These are phyloP conservation scores for Cantharis flavilabris DNA, from an alignment of 2,888 invertebrate species.

Conservation along the genomic window DNA sequence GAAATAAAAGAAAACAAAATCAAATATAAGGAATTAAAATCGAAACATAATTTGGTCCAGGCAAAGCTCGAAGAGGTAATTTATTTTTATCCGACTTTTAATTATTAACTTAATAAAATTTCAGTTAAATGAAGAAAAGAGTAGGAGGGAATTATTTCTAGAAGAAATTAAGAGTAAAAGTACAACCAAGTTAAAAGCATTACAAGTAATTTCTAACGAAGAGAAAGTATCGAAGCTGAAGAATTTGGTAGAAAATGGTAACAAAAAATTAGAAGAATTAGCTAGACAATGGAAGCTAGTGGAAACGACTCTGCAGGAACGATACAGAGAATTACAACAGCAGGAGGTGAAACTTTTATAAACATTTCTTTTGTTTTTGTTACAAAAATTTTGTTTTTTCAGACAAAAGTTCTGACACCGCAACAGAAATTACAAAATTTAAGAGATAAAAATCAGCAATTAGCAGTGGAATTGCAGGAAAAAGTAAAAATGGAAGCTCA, in stretches of 20 bases:
- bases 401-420: conserved; percentile 43
- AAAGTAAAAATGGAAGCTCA: conserved; percentile 55
- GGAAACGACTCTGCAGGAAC: conserved; percentile 66
- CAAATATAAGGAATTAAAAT: conserved; percentile 16
- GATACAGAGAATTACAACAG: conserved; percentile 56
- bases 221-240: conserved; percentile 64
- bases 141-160: conserved; percentile 54
- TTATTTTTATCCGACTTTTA: not conserved
- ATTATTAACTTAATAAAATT: conserved; percentile 1
- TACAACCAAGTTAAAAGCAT: conserved; percentile 63
- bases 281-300: conserved; percentile 77
- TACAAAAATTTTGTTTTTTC: not conserved
- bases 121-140: conserved; percentile 41
- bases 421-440: conserved; percentile 48
- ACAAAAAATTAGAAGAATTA: conserved; percentile 65
- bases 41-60: conserved; percentile 25
- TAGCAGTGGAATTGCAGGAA: conserved; percentile 49
- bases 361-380: not conserved
- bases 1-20: conserved; percentile 22
- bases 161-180: conserved; percentile 53
- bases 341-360: conserved; percentile 51
- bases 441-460: conserved; percentile 48
- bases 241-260: conserved; percentile 63
- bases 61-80: conserved; percentile 19
- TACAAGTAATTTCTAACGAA: conserved; percentile 67